A percentile compares a stretch with the other conserved stretches of the same genome.
Conservation (phyloP, 2,113 vertebrate genomes). For the Urocynchramus pylzowi region DNA sequence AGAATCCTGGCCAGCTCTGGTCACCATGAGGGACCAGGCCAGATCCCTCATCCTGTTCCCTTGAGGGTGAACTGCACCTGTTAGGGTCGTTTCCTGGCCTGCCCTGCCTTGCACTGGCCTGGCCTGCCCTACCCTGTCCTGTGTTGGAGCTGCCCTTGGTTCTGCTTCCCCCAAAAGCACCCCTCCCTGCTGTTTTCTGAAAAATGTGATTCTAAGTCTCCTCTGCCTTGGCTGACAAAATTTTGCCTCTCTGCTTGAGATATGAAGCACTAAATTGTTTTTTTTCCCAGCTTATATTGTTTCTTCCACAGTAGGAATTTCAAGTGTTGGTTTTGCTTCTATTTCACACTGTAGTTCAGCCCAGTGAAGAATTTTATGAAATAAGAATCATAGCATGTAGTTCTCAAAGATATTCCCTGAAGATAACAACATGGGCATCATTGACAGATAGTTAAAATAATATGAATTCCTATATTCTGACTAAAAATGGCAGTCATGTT, state of each 20-base stretch:
- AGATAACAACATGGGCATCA: background rate
- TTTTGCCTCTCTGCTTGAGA: background rate
- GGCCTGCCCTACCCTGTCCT: background rate
- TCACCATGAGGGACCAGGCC: background rate
- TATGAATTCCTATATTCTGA: background rate
- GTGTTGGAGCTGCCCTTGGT: background rate
- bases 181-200: background rate
- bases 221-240: background rate
- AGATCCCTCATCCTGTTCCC: accelerated
- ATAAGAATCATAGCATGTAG: background rate
- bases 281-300: background rate
- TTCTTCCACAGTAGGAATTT: background rate
- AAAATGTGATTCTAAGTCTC: background rate
- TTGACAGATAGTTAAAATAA: background rate
- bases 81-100: background rate
- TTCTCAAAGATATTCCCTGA: background rate
- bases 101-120: background rate
- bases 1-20: background rate
- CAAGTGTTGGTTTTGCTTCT: background rate
- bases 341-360: background rate
- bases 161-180: background rate
- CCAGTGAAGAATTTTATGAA: background rate
- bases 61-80: background rate
- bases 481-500: background rate
- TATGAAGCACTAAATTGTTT: accelerated